A percentile compares a stretch with the other conserved stretches of the same genome.
Evolutionary conservation across 2,888 invertebrate species (phyloP).

Genomic region (Diarsia mendica): DNA sequence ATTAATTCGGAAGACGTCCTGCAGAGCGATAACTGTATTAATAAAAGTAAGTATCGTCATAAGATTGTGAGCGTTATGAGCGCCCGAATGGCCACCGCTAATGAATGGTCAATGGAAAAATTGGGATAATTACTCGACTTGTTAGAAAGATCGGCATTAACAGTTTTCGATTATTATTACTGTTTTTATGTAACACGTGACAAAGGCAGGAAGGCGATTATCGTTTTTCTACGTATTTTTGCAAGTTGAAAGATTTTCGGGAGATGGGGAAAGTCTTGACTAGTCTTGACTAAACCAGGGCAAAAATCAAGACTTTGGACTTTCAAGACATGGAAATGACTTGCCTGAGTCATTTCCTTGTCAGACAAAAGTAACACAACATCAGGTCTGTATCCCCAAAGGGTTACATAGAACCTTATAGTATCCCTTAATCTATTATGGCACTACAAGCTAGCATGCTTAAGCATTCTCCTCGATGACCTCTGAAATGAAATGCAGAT

Average conservation of each 20-base stretch:
- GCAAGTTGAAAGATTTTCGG: neutral
- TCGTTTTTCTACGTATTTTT: neutral
- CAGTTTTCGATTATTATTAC: neutral
- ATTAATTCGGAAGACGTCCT: constrained; percentile 48
- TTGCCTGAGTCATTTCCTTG: no score
- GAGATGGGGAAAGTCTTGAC: neutral
- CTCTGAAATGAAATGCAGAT: no score
- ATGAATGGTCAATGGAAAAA: constrained; percentile 32
- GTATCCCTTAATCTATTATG: no score
- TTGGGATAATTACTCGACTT: neutral
- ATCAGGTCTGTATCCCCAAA: no score
- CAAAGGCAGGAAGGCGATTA: neutral
- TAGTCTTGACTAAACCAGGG: no score
- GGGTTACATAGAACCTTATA: no score
- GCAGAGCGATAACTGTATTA: constrained; percentile 21
- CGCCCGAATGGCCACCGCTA: neutral
- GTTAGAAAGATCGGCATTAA: neutral
- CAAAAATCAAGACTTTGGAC: no score
- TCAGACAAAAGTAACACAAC: no score
- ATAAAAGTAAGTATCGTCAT: constrained; percentile 27
- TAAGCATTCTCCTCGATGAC: neutral
- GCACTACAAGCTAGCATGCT: neutral
- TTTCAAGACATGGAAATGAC: no score
- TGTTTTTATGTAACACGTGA: neutral
- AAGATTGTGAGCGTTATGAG: constrained; percentile 10